Percentiles rank a stretch among this genome's conserved stretches.
Evolutionary conservation across 53 echinoderm and acorn worm genomes (phyloP).

Genomic region (Echinarachnius parma): DNA sequence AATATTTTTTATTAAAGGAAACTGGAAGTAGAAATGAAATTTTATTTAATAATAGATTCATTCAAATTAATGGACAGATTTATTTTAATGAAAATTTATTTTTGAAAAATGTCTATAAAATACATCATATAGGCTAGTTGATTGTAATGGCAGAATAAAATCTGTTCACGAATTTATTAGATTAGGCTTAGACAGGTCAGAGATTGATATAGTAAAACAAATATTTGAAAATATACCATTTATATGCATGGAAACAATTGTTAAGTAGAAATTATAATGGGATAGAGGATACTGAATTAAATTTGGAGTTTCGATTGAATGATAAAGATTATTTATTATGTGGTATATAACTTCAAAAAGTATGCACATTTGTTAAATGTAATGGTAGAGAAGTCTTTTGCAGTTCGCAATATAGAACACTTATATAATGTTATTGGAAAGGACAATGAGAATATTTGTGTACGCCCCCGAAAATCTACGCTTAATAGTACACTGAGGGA

Average conservation of each 20-base stretch:
- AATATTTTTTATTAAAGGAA: not conserved
- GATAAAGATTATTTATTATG: no score
- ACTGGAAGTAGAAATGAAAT: not conserved
- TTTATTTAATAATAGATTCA: not conserved
- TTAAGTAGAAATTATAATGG: not conserved
- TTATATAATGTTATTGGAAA: not conserved
- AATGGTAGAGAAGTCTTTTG: not conserved
- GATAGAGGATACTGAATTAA: not conserved
- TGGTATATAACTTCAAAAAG: no score
- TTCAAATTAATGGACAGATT: not conserved
- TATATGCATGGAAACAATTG: not conserved
- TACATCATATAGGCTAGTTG: not conserved
- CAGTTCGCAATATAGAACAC: not conserved
- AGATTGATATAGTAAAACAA: not conserved
- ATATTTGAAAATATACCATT: not conserved
- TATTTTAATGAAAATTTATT: not conserved
- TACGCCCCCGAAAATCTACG: not conserved
- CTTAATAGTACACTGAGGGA: not conserved
- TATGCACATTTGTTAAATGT: no score
- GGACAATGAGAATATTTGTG: not conserved
- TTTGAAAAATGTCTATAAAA: not conserved
- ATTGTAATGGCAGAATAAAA: no score
- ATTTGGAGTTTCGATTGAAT: not conserved
- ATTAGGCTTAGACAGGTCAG: not conserved
- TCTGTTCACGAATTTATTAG: not conserved